Evolutionary conservation across 2,113 vertebrate genomes (phyloP).

Genomic region (Saguinus midas): DNA sequence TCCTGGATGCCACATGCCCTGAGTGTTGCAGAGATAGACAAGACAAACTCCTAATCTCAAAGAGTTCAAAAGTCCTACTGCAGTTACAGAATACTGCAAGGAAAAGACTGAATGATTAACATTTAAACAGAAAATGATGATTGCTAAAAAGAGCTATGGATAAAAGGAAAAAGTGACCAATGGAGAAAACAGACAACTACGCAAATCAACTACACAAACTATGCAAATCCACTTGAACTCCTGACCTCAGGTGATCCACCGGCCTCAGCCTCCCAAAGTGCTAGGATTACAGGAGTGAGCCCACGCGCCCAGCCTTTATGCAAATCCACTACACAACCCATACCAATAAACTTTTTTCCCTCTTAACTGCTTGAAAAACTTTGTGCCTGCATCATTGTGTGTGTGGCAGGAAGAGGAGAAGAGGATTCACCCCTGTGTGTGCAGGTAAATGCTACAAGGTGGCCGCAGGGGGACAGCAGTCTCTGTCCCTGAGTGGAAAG

Average conservation of each 20-base stretch:
- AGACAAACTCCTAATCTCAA: neutral
- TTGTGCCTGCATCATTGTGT: rapidly evolving
- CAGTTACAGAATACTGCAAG: neutral
- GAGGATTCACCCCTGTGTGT: neutral
- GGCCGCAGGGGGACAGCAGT: neutral
- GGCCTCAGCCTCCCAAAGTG: too few species aligned
- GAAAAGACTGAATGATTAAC: neutral
- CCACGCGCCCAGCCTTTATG: too few species aligned
- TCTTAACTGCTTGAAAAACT: neutral
- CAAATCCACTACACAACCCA: neutral
- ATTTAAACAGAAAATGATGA: neutral
- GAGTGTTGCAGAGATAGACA: neutral
- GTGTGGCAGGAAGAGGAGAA: neutral
- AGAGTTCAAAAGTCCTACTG: neutral
- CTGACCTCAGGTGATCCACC: too few species aligned
- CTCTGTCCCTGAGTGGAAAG: neutral
- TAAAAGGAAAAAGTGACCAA: neutral
- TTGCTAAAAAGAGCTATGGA: neutral
- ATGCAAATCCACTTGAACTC: too few species aligned
- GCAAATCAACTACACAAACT: too few species aligned
- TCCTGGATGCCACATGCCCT: neutral
- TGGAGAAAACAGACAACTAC: neutral
- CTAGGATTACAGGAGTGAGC: too few species aligned
- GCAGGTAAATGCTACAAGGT: neutral
- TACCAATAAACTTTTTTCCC: neutral